Conservation (phyloP, 2,888 invertebrate species). For the Pegoplata infirma region DNA sequence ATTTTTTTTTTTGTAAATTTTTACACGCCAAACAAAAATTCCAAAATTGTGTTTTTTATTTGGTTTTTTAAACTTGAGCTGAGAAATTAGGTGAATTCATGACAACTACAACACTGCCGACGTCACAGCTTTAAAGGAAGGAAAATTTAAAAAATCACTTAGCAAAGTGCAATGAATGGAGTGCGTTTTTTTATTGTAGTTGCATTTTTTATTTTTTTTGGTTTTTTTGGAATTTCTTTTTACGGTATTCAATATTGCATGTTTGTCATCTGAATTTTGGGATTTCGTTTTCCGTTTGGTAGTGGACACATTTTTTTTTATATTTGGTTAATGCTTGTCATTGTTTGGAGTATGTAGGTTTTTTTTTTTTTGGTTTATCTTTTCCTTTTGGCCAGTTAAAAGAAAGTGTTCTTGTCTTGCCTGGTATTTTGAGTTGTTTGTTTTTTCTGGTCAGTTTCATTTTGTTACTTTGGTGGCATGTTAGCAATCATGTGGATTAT, state of each 20-base stretch:
- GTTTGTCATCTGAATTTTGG: constrained; percentile 41
- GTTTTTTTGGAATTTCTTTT: constrained; percentile 23
- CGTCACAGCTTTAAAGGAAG: constrained; percentile 12
- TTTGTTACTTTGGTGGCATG: constrained; percentile 53
- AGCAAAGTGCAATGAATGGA: constrained; percentile 55
- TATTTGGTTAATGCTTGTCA: constrained; percentile 41
- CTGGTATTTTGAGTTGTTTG: constrained; percentile 40
- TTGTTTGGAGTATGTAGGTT: constrained; percentile 28
- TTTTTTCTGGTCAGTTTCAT: constrained; percentile 5
- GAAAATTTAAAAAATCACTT: constrained; percentile 49
- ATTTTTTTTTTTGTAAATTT: neutral
- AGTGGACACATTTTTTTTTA: constrained; percentile 23
- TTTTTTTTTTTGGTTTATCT: too few relatives aligned
- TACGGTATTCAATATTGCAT: constrained; percentile 53
- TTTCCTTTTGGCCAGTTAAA: constrained; percentile 24
- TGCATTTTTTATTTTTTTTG: too few relatives aligned
- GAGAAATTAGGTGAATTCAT: constrained; percentile 60
- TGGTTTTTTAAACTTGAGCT: constrained; percentile 31
- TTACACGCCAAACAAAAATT: constrained; percentile 27
- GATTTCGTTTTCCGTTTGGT: neutral
- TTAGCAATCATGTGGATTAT: constrained; percentile 56
- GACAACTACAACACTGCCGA: constrained; percentile 40
- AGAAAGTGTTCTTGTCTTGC: constrained; percentile 61
- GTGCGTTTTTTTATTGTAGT: constrained; percentile 47
- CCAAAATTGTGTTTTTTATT: constrained; percentile 37